Conservation (phyloP, 2,113 vertebrate species). For the Sturnira hondurensis region DNA sequence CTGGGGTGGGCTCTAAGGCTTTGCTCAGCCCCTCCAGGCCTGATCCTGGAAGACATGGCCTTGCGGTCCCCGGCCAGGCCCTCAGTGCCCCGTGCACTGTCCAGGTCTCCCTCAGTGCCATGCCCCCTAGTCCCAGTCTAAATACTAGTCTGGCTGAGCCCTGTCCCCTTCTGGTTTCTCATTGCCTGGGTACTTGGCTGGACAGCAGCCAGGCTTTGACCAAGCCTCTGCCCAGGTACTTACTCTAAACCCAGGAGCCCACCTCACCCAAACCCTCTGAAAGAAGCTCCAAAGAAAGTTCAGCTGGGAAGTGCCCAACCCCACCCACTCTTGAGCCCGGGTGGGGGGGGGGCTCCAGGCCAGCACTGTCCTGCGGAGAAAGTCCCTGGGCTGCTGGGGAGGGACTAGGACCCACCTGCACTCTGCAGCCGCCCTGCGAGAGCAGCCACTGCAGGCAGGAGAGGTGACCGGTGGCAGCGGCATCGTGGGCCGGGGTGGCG, state of each 20-base stretch:
- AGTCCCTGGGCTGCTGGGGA: not conserved
- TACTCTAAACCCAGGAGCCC: not conserved
- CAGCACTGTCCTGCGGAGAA: not conserved
- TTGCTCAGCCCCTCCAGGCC: not conserved
- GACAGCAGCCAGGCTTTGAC: not conserved
- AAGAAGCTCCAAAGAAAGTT: not conserved
- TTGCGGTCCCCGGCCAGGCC: not conserved
- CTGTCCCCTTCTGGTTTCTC: not conserved
- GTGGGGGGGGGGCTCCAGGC: too few species aligned
- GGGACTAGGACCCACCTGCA: constrained; percentile 83
- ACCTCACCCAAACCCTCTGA: not conserved
- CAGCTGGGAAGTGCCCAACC: not conserved
- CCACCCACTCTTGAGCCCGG: not conserved
- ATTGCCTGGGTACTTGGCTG: too few species aligned
- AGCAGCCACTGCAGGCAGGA: constrained; percentile 94
- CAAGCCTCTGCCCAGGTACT: not conserved
- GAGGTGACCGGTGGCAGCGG: constrained; percentile 95
- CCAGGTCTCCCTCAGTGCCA: not conserved
- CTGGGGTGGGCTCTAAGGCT: not conserved
- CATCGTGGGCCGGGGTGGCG: constrained; percentile 93
- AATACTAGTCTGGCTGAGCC: not conserved
- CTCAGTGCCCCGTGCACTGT: not conserved
- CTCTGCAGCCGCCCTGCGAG: constrained; percentile 87
- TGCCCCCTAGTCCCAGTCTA: not conserved
- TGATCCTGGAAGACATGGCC: not conserved